phyloP scores from a whole-genome alignment of 2,888 invertebrate species.

The Oligia latruncula region DNA sequence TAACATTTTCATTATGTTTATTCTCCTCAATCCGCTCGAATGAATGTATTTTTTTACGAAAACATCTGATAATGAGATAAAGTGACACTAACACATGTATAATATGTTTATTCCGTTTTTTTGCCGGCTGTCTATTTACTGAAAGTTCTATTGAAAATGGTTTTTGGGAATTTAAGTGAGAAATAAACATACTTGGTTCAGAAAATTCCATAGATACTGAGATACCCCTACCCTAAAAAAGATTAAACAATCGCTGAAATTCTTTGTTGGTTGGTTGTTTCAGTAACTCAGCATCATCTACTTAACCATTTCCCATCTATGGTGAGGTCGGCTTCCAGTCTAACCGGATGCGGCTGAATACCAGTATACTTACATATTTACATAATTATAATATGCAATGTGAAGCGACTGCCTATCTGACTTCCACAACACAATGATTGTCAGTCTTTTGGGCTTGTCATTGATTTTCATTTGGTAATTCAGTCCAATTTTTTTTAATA shows the following conservation, averaged over 20 bases:
- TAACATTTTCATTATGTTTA: constrained; percentile 30
- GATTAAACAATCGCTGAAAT: not conserved
- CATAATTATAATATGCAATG: not conserved
- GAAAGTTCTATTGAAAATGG: not conserved
- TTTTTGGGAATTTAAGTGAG: not conserved
- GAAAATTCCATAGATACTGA: not conserved
- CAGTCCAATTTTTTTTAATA: not conserved
- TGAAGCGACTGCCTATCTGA: not conserved
- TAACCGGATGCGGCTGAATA: not conserved
- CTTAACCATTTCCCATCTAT: not conserved
- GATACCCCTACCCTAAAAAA: not conserved
- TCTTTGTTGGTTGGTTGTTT: not conserved
- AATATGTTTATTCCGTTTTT: not conserved
- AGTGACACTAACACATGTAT: not conserved
- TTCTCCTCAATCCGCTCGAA: constrained; percentile 11
- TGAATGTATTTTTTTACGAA: not conserved
- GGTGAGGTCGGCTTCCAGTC: not conserved
- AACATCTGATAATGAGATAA: not conserved
- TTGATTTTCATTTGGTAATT: not conserved
- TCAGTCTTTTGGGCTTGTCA: not conserved
- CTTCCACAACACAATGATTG: not conserved
- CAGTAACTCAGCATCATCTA: not conserved
- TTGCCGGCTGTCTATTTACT: not conserved
- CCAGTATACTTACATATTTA: not conserved
- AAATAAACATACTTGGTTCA: not conserved